Evolutionary conservation across 2,113 vertebrate genomes (phyloP), one percentile per base, ranked within the genome.

Genomic region (Gymnorhina tibicen): DNA sequence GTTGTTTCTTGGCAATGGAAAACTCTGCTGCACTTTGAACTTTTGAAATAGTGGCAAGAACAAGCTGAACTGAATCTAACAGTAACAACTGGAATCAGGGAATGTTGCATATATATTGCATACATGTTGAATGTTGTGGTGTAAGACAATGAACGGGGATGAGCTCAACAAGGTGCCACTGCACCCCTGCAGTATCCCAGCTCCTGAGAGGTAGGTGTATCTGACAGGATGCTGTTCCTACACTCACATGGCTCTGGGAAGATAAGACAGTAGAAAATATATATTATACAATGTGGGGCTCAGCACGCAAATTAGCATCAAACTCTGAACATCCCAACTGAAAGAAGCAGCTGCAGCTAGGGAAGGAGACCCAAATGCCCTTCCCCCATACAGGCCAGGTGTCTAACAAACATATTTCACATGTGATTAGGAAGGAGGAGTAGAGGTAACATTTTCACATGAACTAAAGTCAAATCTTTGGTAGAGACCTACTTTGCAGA

Each of bases 291-390:
- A 14, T 2, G 6, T 32, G 28, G 16, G n/a, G 24, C 15, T 72
- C 53, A 79, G 37, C 21, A 64, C 0, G 1, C 4, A 66, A 78
- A 15, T 1, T 44, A 41, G 30, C 44, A 81, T 5, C 0, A 1
- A 67, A 30, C 30, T 50, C 50, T 7, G 28, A 12, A 35, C 16
- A 72, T 42, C 22, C 30, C 46, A 76, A 7, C 3, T 19, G 19
- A 69, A 77, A 60, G 35, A 58, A 23, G n/a, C 33, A 47, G 37
- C 21, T 37, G n/a, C 52, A 74, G 19, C 8, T 46, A n/a, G 16
- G 3, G 13, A 77, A 66, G 30, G 22, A 78, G 9, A 35, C 4
- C 6, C 24, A 69, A 80, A 27, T 16, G 30, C 5, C 42, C 17
- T 82, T 55, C 13, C 15, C 21, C 24, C 13, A 19, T 6, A 30